Conservation (phyloP, 2,797 vertebrate genomes). For the Ceryle rudis region DNA sequence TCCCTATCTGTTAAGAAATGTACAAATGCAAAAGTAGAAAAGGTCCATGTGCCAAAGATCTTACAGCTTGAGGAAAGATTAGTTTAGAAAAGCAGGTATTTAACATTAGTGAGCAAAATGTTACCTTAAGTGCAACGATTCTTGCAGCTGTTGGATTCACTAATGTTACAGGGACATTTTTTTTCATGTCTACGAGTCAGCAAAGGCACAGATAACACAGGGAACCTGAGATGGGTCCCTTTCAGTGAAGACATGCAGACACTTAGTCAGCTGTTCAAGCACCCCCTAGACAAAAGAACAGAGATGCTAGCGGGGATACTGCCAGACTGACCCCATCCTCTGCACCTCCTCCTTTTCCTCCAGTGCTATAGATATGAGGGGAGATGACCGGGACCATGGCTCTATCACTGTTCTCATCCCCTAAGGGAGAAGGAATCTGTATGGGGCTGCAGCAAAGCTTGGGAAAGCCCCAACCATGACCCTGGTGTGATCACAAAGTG, state of each 20-base stretch:
- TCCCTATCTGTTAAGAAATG: neutral
- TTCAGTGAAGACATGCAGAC: neutral
- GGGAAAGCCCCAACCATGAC: neutral
- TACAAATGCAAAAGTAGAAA: neutral
- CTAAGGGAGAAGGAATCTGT: neutral
- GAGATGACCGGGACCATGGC: neutral
- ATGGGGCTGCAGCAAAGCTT: neutral
- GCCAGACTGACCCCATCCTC: neutral
- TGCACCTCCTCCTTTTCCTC: neutral
- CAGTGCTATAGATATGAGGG: accelerated
- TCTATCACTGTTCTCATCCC: accelerated
- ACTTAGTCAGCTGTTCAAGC: neutral
- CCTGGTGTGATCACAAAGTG: accelerated
- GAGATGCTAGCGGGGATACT: neutral
- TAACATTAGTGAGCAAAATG: neutral
- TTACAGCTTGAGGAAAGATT: neutral
- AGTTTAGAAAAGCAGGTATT: neutral
- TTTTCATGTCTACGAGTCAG: neutral
- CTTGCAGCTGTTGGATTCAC: neutral
- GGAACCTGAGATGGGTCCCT: neutral
- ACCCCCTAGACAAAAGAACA: neutral
- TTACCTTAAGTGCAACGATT: neutral
- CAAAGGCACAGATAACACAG: neutral
- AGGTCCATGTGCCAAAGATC: neutral
- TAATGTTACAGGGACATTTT: neutral